Conservation (phyloP, 1,140 invertebrate species). For the Drusus annulatus region DNA sequence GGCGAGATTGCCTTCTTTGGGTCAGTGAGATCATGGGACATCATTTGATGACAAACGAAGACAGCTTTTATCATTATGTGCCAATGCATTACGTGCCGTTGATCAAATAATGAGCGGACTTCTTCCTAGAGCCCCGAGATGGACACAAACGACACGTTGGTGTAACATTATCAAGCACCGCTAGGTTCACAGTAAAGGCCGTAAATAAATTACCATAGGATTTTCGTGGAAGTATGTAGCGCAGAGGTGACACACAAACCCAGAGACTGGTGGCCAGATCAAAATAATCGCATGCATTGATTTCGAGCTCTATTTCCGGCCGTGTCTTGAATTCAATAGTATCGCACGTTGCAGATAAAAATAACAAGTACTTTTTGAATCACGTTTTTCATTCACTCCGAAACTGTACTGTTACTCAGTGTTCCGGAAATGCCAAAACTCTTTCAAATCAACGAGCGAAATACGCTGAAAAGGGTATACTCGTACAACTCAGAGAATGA, state of each 20-base stretch:
- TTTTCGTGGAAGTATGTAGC: conserved; percentile 12
- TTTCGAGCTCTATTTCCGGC: neutral
- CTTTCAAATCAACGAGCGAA: neutral
- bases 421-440: conserved; percentile 6
- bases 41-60: conserved; percentile 12
- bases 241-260: conserved; percentile 26
- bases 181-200: neutral
- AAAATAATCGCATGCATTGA: neutral
- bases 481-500: neutral
- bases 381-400: conserved; percentile 13
- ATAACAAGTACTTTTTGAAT: neutral
- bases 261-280: neutral
- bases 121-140: neutral
- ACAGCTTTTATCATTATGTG: neutral
- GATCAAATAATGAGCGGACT: neutral
- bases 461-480: neutral
- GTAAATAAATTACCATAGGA: neutral
- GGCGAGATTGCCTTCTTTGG: conserved; percentile 6
- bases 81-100: conserved; percentile 22
- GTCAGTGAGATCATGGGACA: conserved; percentile 14
- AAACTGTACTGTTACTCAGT: conserved; percentile 12
- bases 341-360: conserved; percentile 16
- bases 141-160: conserved; percentile 16
- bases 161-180: neutral
- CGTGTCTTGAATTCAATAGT: neutral